Evolutionary conservation across 2,888 invertebrate species (phyloP), one percentile per base, ranked within the genome.

Genomic region (Polylopha cassiicola): DNA sequence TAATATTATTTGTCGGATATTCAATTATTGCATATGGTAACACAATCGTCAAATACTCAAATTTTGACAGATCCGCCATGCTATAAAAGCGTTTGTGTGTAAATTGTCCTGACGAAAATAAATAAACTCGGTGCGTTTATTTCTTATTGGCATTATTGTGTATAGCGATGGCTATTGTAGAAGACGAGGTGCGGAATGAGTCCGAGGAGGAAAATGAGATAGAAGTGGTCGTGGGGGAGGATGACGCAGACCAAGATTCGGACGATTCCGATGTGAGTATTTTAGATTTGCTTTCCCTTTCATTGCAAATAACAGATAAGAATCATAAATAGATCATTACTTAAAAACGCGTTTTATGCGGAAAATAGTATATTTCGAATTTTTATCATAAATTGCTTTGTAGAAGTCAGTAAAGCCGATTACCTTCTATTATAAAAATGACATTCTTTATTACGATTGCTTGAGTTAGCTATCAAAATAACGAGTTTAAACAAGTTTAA

Each of bases 151-250:
- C 55, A 58, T 56, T 49, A 39, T 53, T 55, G 46, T 51, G 47
- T 46, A 39, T 50, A 55, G 61, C 52, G 48, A 85, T 85, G 85
- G 84, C 84, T 54, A 76, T 84, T 37, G 84, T 85, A 13, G 85
- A 85, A 54, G 84, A 84, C 46, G 84, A 82, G 57, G 74, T 80
- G 41, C 67, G 75, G 50, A 80, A 81, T 70, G 84, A 80, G 39
- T 82, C 81, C 2, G 80, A 78, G 50, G 84, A 82, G 44, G 85
- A 84, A 47, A 80, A 80, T 61, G 82, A 81, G 54, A 78, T 81
- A 55, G 82, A 81, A 59, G 78, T 81, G 2, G 77, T 79, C 2
- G 73, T 81, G 20, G 85, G 80, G 39, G 84, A 81, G 38, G 78
- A 80, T 34, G 82, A 78, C 34, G 72, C 58, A 24, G 82, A 82